Evolutionary conservation across 37 sponge, comb jelly and placozoan species (phyloP).

Genomic region (Tethya wilhelma): DNA sequence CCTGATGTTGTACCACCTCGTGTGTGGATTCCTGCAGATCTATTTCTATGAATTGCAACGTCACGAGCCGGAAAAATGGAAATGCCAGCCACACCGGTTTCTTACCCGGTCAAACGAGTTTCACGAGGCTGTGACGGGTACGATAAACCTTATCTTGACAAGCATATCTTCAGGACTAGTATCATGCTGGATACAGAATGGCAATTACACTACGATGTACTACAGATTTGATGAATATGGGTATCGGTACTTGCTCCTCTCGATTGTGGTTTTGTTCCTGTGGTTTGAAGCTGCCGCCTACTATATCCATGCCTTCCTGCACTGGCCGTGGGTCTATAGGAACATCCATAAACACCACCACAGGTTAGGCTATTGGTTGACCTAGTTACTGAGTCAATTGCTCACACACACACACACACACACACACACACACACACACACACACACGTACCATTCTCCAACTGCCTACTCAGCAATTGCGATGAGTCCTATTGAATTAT

Average conservation of each 20-base stretch:
- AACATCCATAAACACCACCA: constrained; percentile 47
- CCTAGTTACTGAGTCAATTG: no score
- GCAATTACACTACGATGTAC: constrained; percentile 41
- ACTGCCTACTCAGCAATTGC: constrained; percentile 45
- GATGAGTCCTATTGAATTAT: constrained; percentile 36
- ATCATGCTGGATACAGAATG: constrained; percentile 45
- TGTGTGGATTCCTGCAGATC: constrained; percentile 40
- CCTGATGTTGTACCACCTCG: constrained; percentile 15
- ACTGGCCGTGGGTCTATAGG: constrained; percentile 37
- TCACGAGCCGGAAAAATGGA: constrained; percentile 23
- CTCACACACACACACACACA: no score
- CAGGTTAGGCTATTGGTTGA: neutral
- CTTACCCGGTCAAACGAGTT: constrained; percentile 44
- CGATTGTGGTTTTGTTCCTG: constrained; percentile 24
- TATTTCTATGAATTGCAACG: constrained; percentile 46
- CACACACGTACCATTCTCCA: constrained; percentile 16
- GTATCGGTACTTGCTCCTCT: constrained; percentile 24
- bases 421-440: neutral
- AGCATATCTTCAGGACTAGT: constrained; percentile 28
- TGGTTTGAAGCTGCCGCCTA: constrained; percentile 47
- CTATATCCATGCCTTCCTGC: constrained; percentile 34
- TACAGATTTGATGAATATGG: constrained; percentile 45
- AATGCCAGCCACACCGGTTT: constrained; percentile 50
- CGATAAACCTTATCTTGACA: constrained; percentile 14
- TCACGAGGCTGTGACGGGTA: constrained; percentile 42